Conservation (phyloP, 2,888 invertebrate genomes). For the Dynastes grantii region DNA sequence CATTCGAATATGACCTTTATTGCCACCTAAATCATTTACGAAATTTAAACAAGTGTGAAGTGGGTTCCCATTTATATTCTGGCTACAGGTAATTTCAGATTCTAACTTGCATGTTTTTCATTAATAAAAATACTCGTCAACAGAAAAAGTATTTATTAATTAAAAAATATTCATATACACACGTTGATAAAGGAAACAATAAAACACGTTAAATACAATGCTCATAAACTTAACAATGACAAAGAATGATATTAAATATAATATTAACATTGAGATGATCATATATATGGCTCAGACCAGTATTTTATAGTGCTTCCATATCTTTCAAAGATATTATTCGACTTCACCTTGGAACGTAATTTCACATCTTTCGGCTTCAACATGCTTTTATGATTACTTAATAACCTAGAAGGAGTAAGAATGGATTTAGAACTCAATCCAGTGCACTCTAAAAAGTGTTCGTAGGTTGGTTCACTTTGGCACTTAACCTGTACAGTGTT, state of each 20-base stretch:
- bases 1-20: too few relatives aligned
- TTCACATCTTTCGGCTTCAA: conserved; percentile 86
- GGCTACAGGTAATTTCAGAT: too few relatives aligned
- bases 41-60: too few relatives aligned
- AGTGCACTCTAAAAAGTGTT: conserved; percentile 85
- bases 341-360: conserved; percentile 79
- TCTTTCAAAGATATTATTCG: conserved; percentile 73
- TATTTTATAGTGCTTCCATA: conserved; percentile 69
- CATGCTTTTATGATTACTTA: conserved; percentile 84
- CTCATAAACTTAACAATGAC: conserved; percentile 39
- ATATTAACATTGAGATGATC: conserved; percentile 50
- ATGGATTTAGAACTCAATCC: conserved; percentile 87
- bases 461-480: conserved; percentile 74
- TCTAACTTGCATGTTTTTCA: too few relatives aligned
- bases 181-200: conserved; percentile 28
- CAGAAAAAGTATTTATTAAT: conserved; percentile 26
- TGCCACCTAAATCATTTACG: too few relatives aligned
- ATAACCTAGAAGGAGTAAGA: conserved; percentile 78
- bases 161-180: conserved; percentile 26
- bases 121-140: conserved; percentile 7
- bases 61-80: too few relatives aligned
- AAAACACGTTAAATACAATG: conserved; percentile 44
- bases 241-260: conserved; percentile 39
- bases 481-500: conserved; percentile 57
- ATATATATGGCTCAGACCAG: conserved; percentile 69